Base-by-base conservation (phyloP, 1,140 invertebrate species). In the Drosophila watanabei region DNA sequence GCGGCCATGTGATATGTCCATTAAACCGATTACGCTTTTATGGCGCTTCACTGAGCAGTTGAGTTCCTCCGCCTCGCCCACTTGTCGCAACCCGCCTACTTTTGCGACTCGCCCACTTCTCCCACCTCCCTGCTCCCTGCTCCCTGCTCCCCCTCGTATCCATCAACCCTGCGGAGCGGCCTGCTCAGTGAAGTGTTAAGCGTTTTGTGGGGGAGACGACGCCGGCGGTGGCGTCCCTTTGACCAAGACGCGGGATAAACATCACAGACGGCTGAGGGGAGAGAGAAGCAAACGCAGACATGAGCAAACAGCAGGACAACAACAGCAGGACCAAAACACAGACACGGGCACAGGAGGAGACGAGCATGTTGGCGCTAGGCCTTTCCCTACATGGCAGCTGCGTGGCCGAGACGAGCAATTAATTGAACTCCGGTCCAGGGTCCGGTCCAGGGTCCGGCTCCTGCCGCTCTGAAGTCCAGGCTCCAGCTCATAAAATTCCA, bases 181-280 rank as follows among this genome's bases (percentile, higher is more conserved):
- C 59, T 78, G 75, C 33, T 48, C 75, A 64, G 61, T 64, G 76
- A 60, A 78, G 79, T 81, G 80, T 82, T 82, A 82, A 82, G 80
- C 66, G 75, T 82, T 82, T 82, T 73, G 45, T 16, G 35, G 16
- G 11, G 4, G 32, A n/a, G 24, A 20, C 24, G 24, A 48, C 28
- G 24, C 13, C 28, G 48, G 14, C 48, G 16, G 48, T n/a, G 28
- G 28, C 24, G 14, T 5, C 37, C 10, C 48, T 56, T 54, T 68
- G 68, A 45, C 68, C 68, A 71, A 70, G 54, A 46, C 20, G 54
- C 62, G 30, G 46, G n/a, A 30, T 57, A 62, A 43, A 64, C 79
- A 81, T 76, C n/a, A n/a, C n/a, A n/a, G n/a, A n/a, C n/a, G n/a
- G n/a, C n/a, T n/a, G n/a, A 11, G 7, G 14, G 24, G 57, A 7